Evolutionary conservation across 2,888 invertebrate genomes (phyloP).

Genomic region (Athalia cordata): DNA sequence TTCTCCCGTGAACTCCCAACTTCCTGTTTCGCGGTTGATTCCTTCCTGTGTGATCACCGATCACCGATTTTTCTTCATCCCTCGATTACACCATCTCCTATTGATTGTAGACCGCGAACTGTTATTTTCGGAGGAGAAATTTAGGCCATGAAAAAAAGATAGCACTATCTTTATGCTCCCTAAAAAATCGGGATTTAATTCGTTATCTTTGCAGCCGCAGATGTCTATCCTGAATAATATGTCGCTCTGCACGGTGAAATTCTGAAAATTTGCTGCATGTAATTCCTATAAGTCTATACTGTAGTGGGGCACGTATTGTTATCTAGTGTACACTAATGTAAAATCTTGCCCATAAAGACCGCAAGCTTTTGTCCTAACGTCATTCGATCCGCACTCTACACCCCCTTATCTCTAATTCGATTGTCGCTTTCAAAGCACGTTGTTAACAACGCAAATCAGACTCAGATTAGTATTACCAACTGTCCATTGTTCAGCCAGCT

Average conservation of each 20-base stretch:
- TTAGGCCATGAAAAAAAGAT: too few species aligned
- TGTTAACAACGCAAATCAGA: slow-evolving; percentile 11
- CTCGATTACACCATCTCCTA: slow-evolving; percentile 9
- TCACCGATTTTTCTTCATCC: slow-evolving; percentile 34
- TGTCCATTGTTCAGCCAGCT: slow-evolving; percentile 10
- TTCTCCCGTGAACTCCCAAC: slow-evolving; percentile 48
- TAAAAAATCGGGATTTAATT: too few species aligned
- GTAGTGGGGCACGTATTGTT: background rate
- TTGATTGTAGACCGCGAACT: too few species aligned
- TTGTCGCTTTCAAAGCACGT: background rate
- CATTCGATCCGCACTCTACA: background rate
- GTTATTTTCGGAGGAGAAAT: too few species aligned
- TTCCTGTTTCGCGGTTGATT: slow-evolving; percentile 51
- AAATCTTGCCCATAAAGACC: background rate
- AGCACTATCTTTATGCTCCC: too few species aligned
- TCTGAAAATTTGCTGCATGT: too few species aligned
- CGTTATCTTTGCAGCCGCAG: too few species aligned
- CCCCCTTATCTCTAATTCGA: background rate
- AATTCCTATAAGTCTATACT: background rate
- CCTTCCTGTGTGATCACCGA: slow-evolving; percentile 45
- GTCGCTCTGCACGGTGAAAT: too few species aligned
- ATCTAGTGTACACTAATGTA: too few species aligned
- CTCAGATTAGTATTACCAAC: slow-evolving; percentile 2
- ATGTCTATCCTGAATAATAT: too few species aligned
- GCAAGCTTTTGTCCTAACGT: background rate